Evolutionary conservation across 2,113 vertebrate genomes (phyloP).

Genomic region (Baryphthengus martii): DNA sequence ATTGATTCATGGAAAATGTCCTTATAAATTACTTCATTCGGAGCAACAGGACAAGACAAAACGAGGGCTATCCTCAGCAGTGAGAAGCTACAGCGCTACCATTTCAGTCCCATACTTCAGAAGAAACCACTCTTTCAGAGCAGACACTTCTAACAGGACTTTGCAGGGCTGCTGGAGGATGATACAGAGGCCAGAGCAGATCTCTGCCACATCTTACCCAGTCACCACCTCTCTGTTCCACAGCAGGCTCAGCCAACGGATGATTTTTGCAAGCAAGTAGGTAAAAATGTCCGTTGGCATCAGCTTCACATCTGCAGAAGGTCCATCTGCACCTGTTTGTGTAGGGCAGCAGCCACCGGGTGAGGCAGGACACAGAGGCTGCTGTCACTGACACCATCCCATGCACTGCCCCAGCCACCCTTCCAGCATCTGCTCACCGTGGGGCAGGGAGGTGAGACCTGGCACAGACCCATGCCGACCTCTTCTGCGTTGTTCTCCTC

Average conservation of each 20-base stretch:
- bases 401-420: background rate
- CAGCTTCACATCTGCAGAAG: background rate
- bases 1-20: slow-evolving; percentile 53
- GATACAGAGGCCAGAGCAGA: background rate
- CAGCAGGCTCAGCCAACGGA: background rate
- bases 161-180: fast-evolving
- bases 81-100: background rate
- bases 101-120: background rate
- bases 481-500: background rate
- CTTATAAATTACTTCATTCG: slow-evolving; percentile 40
- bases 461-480: background rate
- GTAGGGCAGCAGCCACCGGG: background rate
- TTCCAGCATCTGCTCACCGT: background rate
- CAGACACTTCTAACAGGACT: background rate
- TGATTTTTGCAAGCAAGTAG: background rate
- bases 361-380: background rate
- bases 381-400: background rate
- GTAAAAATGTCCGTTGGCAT: background rate
- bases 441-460: background rate
- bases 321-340: background rate
- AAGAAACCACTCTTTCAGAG: background rate
- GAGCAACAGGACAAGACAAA: background rate
- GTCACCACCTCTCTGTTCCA: background rate
- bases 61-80: background rate
- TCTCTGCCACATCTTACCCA: background rate